Conservation (phyloP, 2,888 invertebrate genomes). For the Dendrolimus pini region DNA sequence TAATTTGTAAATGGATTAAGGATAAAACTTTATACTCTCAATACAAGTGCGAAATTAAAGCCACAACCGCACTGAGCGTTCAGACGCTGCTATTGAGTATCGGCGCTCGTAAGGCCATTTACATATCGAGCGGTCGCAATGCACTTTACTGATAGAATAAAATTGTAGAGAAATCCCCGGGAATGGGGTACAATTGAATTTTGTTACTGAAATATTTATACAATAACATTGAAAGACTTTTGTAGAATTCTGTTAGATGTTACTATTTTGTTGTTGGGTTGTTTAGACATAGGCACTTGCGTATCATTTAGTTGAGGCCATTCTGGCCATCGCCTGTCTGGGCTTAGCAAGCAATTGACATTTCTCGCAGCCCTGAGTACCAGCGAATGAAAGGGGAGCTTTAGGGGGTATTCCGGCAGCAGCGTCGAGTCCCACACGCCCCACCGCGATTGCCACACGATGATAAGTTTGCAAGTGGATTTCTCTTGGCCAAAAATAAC, state of each 20-base stretch:
- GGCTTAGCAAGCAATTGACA: too few species aligned
- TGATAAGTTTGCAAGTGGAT: too few species aligned
- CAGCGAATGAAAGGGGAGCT: too few species aligned
- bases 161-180: not conserved
- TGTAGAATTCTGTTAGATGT: not conserved
- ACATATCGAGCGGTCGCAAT: constrained; percentile 15
- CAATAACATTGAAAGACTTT: too few species aligned
- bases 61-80: not conserved
- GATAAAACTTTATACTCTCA: not conserved
- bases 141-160: constrained; percentile 5
- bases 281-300: too few species aligned
- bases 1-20: not conserved
- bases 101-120: constrained; percentile 12
- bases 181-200: not conserved
- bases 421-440: too few species aligned
- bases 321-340: too few species aligned
- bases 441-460: too few species aligned
- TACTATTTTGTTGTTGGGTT: not conserved
- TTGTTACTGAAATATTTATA: not conserved
- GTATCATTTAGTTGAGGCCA: too few species aligned
- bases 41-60: not conserved
- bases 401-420: too few species aligned
- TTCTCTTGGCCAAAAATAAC: too few species aligned
- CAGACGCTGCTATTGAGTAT: not conserved
- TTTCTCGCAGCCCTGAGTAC: too few species aligned